These are phyloP conservation scores for Bos indicus DNA, from an alignment of 2,113 vertebrate species.

Conservation along the genomic window DNA sequence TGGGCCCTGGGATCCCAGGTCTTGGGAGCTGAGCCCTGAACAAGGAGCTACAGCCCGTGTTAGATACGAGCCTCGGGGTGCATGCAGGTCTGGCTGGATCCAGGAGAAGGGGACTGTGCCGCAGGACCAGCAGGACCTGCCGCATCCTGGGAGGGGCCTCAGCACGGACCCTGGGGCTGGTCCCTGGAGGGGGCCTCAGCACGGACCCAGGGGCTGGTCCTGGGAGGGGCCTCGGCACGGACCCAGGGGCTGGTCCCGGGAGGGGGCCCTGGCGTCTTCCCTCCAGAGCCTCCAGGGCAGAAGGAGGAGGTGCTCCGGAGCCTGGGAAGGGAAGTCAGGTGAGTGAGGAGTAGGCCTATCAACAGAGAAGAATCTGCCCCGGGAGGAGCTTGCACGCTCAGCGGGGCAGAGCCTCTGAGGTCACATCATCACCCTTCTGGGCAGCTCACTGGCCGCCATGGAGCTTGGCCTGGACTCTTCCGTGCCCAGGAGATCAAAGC, in stretches of 20 bases:
- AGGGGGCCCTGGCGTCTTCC: background rate
- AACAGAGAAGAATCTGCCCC: background rate
- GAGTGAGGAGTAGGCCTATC: accelerated
- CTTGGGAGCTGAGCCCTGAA: background rate
- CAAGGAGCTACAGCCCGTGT: background rate
- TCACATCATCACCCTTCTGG: accelerated
- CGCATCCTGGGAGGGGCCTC: too few species aligned
- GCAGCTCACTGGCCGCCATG: accelerated
- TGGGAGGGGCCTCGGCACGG: accelerated
- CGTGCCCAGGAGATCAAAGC: too few species aligned
- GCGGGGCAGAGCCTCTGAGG: accelerated
- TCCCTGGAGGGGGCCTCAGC: background rate
- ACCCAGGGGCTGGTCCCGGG: background rate
- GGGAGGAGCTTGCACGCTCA: accelerated
- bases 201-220: too few species aligned
- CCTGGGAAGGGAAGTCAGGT: too few species aligned
- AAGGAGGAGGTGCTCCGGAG: background rate
- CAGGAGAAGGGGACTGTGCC: background rate
- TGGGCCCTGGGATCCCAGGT: background rate
- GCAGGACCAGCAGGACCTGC: background rate
- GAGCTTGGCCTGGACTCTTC: too few species aligned
- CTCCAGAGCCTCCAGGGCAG: background rate
- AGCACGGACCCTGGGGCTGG: too few species aligned
- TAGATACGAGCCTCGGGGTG: background rate
- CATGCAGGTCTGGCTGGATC: background rate